Percentiles rank a stretch among this genome's conserved stretches.
phyloP scores from a whole-genome alignment of 1,140 invertebrate genomes.

The Drosophila kikkawai region DNA sequence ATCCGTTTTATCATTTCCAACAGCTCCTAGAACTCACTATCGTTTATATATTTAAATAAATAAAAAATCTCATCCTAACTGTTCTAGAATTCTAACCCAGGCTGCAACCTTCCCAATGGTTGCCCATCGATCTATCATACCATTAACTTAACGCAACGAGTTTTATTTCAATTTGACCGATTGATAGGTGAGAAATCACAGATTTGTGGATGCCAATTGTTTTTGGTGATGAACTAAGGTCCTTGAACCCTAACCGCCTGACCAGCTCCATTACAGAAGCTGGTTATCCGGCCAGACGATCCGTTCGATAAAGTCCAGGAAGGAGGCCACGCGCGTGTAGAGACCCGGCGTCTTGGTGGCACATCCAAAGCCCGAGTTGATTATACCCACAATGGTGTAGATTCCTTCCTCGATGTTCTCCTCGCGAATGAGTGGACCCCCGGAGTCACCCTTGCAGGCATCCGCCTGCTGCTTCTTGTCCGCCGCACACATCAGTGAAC shows the following conservation, averaged over 20 bases:
- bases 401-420: slow-evolving; percentile 49
- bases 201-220: slow-evolving; percentile 14
- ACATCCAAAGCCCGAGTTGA: slow-evolving; percentile 89
- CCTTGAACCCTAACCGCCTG: too few species aligned
- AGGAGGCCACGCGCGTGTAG: slow-evolving; percentile 88
- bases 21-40: not conserved
- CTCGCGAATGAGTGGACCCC: slow-evolving; percentile 87
- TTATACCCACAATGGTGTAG: slow-evolving; percentile 86
- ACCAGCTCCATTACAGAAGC: not conserved
- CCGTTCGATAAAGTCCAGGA: slow-evolving; percentile 88
- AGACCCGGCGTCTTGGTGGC: slow-evolving; percentile 87
- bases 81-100: not conserved
- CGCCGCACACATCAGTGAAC: slow-evolving; percentile 86
- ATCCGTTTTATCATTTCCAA: too few species aligned
- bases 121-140: not conserved
- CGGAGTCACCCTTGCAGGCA: slow-evolving; percentile 89
- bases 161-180: slow-evolving; percentile 16
- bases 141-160: slow-evolving; percentile 5
- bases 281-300: slow-evolving; percentile 86
- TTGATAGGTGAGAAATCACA: slow-evolving; percentile 10
- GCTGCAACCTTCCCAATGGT: not conserved
- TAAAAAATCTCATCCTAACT: not conserved
- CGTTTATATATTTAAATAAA: not conserved
- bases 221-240: not conserved
- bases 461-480: slow-evolving; percentile 86